Conservation (phyloP, 2,113 vertebrate species). For the Macrotus californicus region DNA sequence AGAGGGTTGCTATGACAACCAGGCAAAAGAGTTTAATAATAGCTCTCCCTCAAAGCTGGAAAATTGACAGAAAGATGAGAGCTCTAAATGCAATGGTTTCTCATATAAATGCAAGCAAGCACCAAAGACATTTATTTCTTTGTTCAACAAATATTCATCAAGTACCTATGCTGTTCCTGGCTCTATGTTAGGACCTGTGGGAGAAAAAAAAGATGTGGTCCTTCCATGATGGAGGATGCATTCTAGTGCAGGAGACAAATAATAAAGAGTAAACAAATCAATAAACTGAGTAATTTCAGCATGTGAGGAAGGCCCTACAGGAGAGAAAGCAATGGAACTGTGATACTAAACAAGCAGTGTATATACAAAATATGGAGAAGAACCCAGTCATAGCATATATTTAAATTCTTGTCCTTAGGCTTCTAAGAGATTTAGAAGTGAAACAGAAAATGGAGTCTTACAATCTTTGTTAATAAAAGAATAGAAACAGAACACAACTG, state of each 20-base stretch:
- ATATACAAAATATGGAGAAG: not conserved
- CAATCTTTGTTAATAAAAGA: not conserved
- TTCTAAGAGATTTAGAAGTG: not conserved
- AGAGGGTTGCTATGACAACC: conserved; percentile 49
- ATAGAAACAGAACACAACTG: not conserved
- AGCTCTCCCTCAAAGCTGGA: conserved; percentile 49
- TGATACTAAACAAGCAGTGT: not conserved
- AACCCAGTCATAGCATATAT: not conserved
- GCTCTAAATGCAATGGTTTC: conserved; percentile 25
- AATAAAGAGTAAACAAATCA: not conserved
- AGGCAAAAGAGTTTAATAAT: conserved; percentile 55
- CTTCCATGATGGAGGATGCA: not conserved
- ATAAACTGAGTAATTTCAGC: not conserved
- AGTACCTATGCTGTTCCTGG: not conserved
- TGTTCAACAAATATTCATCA: not conserved
- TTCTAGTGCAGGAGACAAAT: not conserved
- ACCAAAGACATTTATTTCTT: conserved; percentile 21
- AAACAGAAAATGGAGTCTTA: not conserved
- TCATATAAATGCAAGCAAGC: conserved; percentile 38
- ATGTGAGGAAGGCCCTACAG: not conserved
- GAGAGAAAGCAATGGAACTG: not conserved
- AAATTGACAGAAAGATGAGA: conserved; percentile 44
- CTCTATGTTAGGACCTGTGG: not conserved
- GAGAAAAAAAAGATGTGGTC: not conserved
- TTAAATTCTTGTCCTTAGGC: not conserved